These are phyloP conservation scores for Ecliptopera silaceata DNA, from an alignment of 2,888 invertebrate genomes.

Conservation along the genomic window DNA sequence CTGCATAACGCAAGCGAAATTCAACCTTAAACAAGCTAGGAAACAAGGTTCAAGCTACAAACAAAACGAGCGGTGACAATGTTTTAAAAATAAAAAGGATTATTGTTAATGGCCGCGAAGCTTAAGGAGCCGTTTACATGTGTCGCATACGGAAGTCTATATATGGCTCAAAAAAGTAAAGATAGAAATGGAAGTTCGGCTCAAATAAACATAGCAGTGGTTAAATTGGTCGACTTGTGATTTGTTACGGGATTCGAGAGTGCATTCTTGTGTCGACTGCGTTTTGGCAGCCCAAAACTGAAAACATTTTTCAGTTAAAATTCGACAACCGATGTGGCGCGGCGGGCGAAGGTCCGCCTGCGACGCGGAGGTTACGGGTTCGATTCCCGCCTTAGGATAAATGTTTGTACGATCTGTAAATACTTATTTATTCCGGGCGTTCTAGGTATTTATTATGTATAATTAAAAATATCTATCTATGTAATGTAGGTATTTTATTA, in stretches of 20 bases:
- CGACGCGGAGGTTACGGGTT: too few relatives aligned
- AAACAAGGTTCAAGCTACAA: conserved; percentile 37
- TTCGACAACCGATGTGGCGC: too few relatives aligned
- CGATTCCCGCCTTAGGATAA: too few relatives aligned
- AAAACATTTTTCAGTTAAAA: not conserved
- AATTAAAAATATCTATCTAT: too few relatives aligned
- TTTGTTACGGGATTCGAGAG: conserved; percentile 51
- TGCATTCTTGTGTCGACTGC: conserved; percentile 49
- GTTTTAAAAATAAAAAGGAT: conserved; percentile 65
- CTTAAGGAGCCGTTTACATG: conserved; percentile 61
- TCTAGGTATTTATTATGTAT: too few relatives aligned
- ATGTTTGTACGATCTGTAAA: too few relatives aligned
- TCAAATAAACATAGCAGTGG: conserved; percentile 56
- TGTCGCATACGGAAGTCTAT: conserved; percentile 61
- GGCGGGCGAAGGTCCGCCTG: too few relatives aligned
- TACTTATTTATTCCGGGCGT: too few relatives aligned
- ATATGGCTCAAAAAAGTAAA: conserved; percentile 38
- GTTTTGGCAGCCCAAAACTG: conserved; percentile 10
- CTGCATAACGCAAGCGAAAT: conserved; percentile 35
- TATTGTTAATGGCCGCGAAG: conserved; percentile 64
- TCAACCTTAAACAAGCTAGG: conserved; percentile 47
- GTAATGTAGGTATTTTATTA: too few relatives aligned
- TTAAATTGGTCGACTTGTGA: conserved; percentile 63
- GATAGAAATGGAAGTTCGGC: conserved; percentile 40
- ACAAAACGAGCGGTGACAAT: conserved; percentile 27